phyloP scores from a whole-genome alignment of 2,113 vertebrate species.

The Heliornis fulica region DNA sequence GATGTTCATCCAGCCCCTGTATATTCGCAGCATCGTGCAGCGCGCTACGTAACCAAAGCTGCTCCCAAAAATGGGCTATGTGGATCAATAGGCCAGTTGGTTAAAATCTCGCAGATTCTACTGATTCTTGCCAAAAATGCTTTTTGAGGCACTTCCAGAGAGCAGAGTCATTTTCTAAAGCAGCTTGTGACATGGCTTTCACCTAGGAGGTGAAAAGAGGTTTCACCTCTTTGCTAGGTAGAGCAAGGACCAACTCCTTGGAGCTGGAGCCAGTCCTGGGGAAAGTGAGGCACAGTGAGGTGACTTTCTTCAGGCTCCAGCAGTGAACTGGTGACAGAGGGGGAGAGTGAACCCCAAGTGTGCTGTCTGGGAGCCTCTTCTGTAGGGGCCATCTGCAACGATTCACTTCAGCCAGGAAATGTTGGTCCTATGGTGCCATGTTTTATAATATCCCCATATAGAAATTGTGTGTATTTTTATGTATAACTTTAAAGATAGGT shows the following conservation, averaged over 20 bases:
- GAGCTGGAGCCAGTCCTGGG: fast-evolving
- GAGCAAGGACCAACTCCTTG: not conserved
- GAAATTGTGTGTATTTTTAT: not conserved
- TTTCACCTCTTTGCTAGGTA: no score
- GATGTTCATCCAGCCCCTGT: not conserved
- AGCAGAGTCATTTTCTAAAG: not conserved
- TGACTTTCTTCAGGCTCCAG: not conserved
- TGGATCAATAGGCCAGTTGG: not conserved
- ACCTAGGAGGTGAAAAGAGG: no score
- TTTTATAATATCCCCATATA: not conserved
- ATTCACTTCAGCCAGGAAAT: not conserved
- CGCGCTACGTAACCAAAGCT: fast-evolving
- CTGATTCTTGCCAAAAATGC: not conserved
- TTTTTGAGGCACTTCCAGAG: not conserved
- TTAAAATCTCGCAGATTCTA: not conserved
- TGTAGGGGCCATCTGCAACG: not conserved
- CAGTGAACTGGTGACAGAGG: not conserved
- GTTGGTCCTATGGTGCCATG: fast-evolving
- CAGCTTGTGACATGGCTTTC: not conserved
- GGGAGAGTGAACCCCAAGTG: not conserved
- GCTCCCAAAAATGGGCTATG: not conserved
- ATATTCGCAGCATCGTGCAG: not conserved
- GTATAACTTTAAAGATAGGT: not conserved
- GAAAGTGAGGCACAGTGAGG: not conserved
- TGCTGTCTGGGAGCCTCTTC: not conserved